Evolutionary conservation across 1,140 invertebrate species (phyloP), one percentile per base, ranked within the genome.

Genomic region (Panonychus citri): DNA sequence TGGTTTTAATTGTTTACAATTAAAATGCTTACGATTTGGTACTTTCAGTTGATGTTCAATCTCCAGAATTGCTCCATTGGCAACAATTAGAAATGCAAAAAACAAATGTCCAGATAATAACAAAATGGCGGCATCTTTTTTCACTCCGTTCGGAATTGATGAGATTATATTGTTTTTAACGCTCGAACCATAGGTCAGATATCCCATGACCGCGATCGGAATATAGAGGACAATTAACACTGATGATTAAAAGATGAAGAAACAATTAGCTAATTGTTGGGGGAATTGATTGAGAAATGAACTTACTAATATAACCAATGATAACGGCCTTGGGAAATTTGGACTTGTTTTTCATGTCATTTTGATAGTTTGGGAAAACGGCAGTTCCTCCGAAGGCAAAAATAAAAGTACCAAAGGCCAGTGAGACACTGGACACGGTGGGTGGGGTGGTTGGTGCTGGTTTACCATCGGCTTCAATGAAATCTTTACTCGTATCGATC

Each of bases 361-460:
- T 79, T 62, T 79, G 78, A 30, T 80, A 77, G 2, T 77, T 78
- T 12, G 78, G 78, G 67, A 80, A 80, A 1, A 77, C 74, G 10
- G 77, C 76, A 0, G 76, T 76, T 19, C 77, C 77, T 3, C 77
- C 78, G 65, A 77, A 80, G 3, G 76, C 71, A 62, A 80, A 80
- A 65, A 79, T 66, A 55, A 80, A 74, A 13, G 74, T 74, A 8
- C 77, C 78, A 58, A 78, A 76, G 0, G 76, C 72, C 4, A 79
- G 61, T 62, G 78, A 79, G 66, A 78, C 78, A 58, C 74, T 60
- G 8, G 10, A 51, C 34, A 69, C 58, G 1, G 61, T 65, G 12
- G 30, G 30, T 3, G 66, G 66, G n/a, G 63, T 59, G 13, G 61
- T 30, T 27, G 15, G 24, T 56, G 21, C 37, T 21, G n/a, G 30